Evolutionary conservation across 37 sponge, comb jelly and placozoan genomes (phyloP), one percentile per base, ranked within the genome.

Genomic region (Diacarnus erythraeanus): DNA sequence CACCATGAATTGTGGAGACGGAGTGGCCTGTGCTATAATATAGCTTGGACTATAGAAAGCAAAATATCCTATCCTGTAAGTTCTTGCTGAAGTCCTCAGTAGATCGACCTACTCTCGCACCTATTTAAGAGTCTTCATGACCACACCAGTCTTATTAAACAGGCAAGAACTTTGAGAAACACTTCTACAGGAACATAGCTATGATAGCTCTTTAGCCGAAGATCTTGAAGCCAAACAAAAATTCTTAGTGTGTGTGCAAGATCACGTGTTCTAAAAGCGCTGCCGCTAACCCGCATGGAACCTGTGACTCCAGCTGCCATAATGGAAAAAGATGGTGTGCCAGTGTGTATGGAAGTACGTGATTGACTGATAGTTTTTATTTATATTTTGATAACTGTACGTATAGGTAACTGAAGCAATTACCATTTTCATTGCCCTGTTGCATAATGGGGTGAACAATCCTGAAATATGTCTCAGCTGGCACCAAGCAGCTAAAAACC

Each of bases 381-480:
- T 30, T 31, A 60, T 3, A 34, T 25, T 17, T 30, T 8, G 17
- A 30, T 18, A 31, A 31, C 30, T 10, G 29, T 2, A 77, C 64
- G 26, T 43, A 64, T 6, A 79, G 80, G 57, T 74, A 23, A 42
- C 54, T 22, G 83, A 83, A 36, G 68, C 56, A 3, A 37, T 83
- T 4, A 35, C 74, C 37, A 9, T 67, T 47, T 83, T 64, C 41
- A 63, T 83, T 34, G 22, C 34, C 6, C 66, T 66, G 75, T 67
- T 65, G 57, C 9, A 20, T 5, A 47, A 12, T 10, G 69, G 35
- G 30, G 12, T 30, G 3, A 35, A 35, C 3, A 65, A 26, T 25
- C 66, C 2, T 18, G 66, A 47, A 47, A 12, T 47, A 15, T 15
- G 51, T 47, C 6, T 47, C 51, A 31, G 66, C 35, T 65, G 34